Evolutionary conservation across 2,797 vertebrate species (phyloP), one percentile per base, ranked within the genome.

Genomic region (Rhynchonycteris naso): DNA sequence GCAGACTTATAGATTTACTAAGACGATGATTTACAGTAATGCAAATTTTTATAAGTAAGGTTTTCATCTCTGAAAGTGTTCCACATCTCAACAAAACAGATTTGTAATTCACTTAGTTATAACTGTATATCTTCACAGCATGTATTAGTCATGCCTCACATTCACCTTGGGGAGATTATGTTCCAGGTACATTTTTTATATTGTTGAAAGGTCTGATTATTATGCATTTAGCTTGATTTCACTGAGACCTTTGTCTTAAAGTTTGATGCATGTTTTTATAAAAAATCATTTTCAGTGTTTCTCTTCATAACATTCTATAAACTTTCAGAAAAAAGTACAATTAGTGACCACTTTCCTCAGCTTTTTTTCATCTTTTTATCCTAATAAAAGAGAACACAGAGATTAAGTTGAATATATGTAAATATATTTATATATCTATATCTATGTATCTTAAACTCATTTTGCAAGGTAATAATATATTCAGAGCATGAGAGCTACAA

Each of bases 61-160:
- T 90, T 93, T 96, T 96, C 94, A 96, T 96, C 74, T 96, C 79
- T 79, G 65, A 91, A 95, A 96, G 92, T 95, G 74, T 95, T 95
- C 65, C 78, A 33, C 4, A 71, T n/a, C 56, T 82, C 80, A 93
- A 66, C 19, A 66, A 83, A 96, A 89, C 91, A 95, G 92, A 95
- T 95, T 93, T 95, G 94, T 88, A 87, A 69, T 58, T 88, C 69
- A 91, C 87, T 94, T 96, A 92, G 96, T 96, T 96, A 92, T 76
- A 90, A 86, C 85, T 94, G 74, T 95, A 72, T 92, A 79, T 95
- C 86, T 93, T 97, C 50, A 82, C 59, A 93, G 61, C 26, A 82
- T 14, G 78, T 88, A 71, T 79, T 85, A 96, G 84, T 94, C 69
- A 88, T 38, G 54, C 90, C 81, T 92, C 52, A 93, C 10, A 6